phyloP scores from a whole-genome alignment of 2,113 vertebrate species.

The Indicator maculatus region DNA sequence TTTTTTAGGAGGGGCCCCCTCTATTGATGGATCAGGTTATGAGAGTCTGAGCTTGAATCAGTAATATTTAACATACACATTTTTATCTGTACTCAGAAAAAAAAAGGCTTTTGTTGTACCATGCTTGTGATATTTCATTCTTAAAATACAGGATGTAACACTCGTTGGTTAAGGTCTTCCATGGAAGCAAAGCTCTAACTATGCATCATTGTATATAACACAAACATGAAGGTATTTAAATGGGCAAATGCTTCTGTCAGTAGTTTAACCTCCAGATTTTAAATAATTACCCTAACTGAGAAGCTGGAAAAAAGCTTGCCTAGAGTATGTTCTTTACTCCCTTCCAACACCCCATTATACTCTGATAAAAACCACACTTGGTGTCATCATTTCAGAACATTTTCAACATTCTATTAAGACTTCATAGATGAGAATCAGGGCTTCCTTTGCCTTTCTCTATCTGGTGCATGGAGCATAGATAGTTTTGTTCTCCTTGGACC shows the following conservation, averaged over 20 bases:
- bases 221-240: neutral
- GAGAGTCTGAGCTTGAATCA: neutral
- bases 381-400: neutral
- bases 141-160: neutral
- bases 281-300: neutral
- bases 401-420: neutral
- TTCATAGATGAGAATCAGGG: neutral
- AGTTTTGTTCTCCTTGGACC: neutral
- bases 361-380: neutral
- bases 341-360: neutral
- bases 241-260: neutral
- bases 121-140: neutral
- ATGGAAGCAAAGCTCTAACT: neutral
- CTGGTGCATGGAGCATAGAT: neutral
- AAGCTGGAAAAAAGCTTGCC: neutral
- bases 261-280: neutral
- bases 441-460: neutral
- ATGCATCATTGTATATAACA: neutral
- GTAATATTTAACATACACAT: neutral
- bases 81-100: neutral
- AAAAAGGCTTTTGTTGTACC: neutral
- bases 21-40: neutral
- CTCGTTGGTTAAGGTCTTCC: neutral
- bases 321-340: neutral
- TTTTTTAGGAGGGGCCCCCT: neutral